Evolutionary conservation across 2,113 vertebrate genomes (phyloP), one percentile per base, ranked within the genome.

Genomic region (Cololabis saira): DNA sequence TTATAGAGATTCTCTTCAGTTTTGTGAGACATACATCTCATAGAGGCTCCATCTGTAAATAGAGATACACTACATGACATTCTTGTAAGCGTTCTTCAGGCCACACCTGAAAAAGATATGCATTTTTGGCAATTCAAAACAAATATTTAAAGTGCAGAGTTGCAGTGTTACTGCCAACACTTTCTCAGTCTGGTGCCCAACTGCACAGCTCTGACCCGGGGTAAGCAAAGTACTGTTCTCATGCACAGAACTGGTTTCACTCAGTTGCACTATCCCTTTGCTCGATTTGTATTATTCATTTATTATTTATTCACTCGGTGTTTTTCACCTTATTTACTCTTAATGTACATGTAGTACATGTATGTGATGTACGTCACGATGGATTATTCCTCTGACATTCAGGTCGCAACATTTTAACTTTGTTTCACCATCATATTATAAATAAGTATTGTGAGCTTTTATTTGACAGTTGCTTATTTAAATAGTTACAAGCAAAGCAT

Each of bases 61-160:
- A 63, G 50, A 77, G 65, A 70, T 61, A 52, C 19, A 41, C 19
- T 59, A 59, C 27, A 50, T 60, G 67, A 57, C 72, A 69, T 71
- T 81, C 19, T 53, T 67, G 15, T 66, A 61, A 85, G 55, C 50
- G 59, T 50, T 70, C 58, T 61, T 58, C 19, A 24, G 49, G 57
- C 74, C 74, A 61, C 74, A 74, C 74, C 77, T 82, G 57, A 53
- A 40, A 53, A 58, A 66, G 53, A 70, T 68, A 66, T 55, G 60
- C 63, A 69, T 64, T 80, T 78, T 61, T 77, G 76, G 61, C 84
- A 74, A 88, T 81, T 80, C 53, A 66, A 70, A 82, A 67, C 61
- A 70, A 71, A 71, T 64, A 66, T 55, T 43, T 67, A 65, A 71
- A 81, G 41, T 16, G 65, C 66, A 57, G 67, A 73, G 72, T 59